These are phyloP conservation scores for Ditula angustiorana DNA, from an alignment of 2,888 invertebrate genomes.

Conservation along the genomic window DNA sequence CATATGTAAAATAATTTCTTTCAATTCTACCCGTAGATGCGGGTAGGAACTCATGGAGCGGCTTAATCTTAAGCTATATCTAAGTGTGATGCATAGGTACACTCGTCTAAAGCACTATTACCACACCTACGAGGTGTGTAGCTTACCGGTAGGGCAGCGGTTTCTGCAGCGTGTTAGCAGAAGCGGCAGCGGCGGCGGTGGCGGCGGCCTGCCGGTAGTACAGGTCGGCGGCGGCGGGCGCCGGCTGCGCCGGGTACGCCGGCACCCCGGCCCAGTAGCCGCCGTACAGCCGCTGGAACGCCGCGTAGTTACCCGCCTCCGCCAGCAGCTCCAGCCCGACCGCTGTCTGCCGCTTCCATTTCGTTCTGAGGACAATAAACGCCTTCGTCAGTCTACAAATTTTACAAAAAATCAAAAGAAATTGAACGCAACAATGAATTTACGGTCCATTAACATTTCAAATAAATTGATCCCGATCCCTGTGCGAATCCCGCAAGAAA, in stretches of 20 bases:
- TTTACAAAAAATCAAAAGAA: background rate
- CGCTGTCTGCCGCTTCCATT: slow-evolving; percentile 99
- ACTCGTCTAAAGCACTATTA: too few relatives aligned
- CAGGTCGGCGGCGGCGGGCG: slow-evolving; percentile 90
- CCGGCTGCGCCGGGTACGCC: slow-evolving; percentile 88
- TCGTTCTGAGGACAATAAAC: slow-evolving; percentile 89
- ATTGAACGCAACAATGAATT: slow-evolving; percentile 55
- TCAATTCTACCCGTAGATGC: too few relatives aligned
- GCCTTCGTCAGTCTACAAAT: too few relatives aligned
- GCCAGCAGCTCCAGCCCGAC: slow-evolving; percentile 98
- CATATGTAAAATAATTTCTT: too few relatives aligned
- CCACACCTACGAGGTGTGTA: background rate
- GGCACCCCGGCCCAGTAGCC: slow-evolving; percentile 90
- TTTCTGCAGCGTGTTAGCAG: slow-evolving; percentile 92
- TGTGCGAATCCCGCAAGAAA: slow-evolving; percentile 67
- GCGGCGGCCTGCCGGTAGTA: slow-evolving; percentile 94
- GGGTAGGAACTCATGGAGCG: too few relatives aligned
- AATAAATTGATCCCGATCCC: slow-evolving; percentile 59
- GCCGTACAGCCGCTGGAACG: slow-evolving; percentile 97
- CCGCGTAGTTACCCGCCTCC: slow-evolving; percentile 99
- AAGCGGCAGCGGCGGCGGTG: slow-evolving; percentile 87
- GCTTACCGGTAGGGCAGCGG: slow-evolving; percentile 91
- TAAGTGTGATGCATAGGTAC: too few relatives aligned
- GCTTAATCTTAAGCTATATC: too few relatives aligned
- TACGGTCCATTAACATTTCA: slow-evolving; percentile 66